Percentiles rank a stretch among this genome's conserved stretches.
Evolutionary conservation across 2,797 vertebrate genomes (phyloP).

Genomic region (Periparus ater): DNA sequence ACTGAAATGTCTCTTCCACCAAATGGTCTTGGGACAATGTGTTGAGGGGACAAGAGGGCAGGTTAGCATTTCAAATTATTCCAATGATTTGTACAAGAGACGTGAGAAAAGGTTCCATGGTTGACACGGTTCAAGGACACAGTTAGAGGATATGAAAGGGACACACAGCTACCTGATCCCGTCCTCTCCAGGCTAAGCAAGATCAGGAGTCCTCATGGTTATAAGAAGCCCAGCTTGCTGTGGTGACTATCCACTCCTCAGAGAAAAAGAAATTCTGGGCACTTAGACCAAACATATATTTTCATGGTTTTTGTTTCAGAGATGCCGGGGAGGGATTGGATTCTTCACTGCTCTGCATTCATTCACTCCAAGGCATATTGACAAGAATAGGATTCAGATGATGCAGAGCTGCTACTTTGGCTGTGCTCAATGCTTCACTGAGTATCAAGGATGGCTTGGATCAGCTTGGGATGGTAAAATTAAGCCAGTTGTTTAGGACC

Average conservation of each 20-base stretch:
- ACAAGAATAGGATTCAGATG: neutral
- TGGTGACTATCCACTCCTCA: neutral
- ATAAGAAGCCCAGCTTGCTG: neutral
- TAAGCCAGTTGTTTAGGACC: neutral
- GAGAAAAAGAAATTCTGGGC: neutral
- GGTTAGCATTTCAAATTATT: slow-evolving; percentile 52
- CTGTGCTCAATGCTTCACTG: neutral
- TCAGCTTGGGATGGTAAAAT: neutral
- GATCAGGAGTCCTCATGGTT: neutral
- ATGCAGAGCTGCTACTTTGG: neutral
- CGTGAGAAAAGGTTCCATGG: neutral
- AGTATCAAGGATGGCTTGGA: neutral
- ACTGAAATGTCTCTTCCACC: slow-evolving; percentile 69
- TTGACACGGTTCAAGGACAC: neutral
- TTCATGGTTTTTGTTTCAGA: neutral
- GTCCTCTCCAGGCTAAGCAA: neutral
- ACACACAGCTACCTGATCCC: neutral
- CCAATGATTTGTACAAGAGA: slow-evolving; percentile 8
- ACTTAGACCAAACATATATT: neutral
- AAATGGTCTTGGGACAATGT: slow-evolving; percentile 65
- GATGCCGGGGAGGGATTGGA: neutral
- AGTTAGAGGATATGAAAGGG: neutral
- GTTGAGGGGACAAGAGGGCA: slow-evolving; percentile 70
- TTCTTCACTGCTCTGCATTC: neutral
- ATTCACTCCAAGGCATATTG: neutral